Evolutionary conservation across 1,140 invertebrate genomes (phyloP).

Genomic region (Oscheius sp.): DNA sequence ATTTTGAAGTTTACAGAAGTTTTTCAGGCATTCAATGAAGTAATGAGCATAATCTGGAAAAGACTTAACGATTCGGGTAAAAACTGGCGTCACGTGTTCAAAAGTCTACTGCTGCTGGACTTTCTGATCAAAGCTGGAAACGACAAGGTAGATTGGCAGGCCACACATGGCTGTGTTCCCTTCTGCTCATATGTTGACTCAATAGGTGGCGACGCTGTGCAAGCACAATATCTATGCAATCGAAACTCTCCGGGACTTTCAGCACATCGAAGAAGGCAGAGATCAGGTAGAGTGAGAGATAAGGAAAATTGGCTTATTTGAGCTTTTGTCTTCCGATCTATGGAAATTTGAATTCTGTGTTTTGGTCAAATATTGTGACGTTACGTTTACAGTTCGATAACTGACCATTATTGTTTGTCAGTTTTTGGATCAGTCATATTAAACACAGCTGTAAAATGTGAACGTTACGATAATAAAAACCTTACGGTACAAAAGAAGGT

Average conservation of each 20-base stretch:
- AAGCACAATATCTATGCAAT: slow-evolving; percentile 95
- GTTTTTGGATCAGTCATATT: not conserved
- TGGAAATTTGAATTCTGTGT: not conserved
- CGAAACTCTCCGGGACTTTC: slow-evolving; percentile 96
- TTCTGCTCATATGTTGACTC: not conserved
- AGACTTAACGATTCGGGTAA: slow-evolving; percentile 94
- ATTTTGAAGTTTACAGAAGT: not conserved
- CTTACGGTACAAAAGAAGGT: no score
- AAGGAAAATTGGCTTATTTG: no score
- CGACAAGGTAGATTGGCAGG: slow-evolving; percentile 42
- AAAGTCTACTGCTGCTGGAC: slow-evolving; percentile 87
- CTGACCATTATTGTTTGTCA: not conserved
- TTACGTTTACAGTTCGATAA: not conserved
- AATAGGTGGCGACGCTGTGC: slow-evolving; percentile 57
- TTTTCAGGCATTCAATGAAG: slow-evolving; percentile 80
- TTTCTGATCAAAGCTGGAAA: slow-evolving; percentile 61
- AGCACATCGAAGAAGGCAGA: slow-evolving; percentile 95
- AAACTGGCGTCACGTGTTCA: slow-evolving; percentile 99
- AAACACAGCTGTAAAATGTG: not conserved
- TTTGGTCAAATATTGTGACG: not conserved
- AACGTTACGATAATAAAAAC: no score
- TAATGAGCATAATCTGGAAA: slow-evolving; percentile 99
- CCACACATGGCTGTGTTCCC: not conserved
- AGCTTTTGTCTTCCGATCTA: not conserved
- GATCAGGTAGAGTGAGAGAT: slow-evolving; percentile 70